Conservation (phyloP, 2,113 vertebrate species). For the Entelurus aequoreus region DNA sequence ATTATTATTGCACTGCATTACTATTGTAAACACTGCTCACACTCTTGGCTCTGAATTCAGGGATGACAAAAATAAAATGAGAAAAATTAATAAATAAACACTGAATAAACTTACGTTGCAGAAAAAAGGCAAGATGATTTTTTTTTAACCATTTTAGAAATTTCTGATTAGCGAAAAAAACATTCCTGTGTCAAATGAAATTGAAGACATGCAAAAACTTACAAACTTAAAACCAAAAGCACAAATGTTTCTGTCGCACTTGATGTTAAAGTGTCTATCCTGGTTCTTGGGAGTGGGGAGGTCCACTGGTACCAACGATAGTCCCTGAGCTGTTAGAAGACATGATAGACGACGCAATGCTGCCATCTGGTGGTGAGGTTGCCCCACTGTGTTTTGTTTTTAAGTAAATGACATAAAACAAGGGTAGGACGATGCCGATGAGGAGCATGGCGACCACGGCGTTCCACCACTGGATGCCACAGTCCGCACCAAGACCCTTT, state of each 20-base stretch:
- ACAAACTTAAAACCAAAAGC: background rate
- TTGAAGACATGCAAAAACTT: background rate
- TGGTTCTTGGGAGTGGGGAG: constrained; percentile 6
- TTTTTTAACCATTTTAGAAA: background rate
- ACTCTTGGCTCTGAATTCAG: constrained; percentile 21
- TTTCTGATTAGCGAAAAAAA: background rate
- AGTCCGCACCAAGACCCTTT: constrained; percentile 72
- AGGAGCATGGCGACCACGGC: constrained; percentile 89
- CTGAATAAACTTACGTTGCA: background rate
- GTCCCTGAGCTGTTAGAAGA: constrained; percentile 36
- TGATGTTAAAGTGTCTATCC: constrained; percentile 6
- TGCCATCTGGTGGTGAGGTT: constrained; percentile 20
- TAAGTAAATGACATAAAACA: constrained; percentile 92
- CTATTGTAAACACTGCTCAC: constrained; percentile 32
- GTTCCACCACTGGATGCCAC: constrained; percentile 94
- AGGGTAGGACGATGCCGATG: constrained; percentile 83
- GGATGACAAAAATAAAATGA: constrained; percentile 11
- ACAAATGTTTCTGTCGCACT: constrained; percentile 8
- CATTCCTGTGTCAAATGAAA: background rate
- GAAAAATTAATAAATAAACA: constrained; percentile 26
- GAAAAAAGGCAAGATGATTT: too few species aligned
- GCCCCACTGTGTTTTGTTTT: constrained; percentile 73
- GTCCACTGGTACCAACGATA: background rate
- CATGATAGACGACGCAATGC: constrained; percentile 1
- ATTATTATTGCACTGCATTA: constrained; percentile 17